phyloP scores from a whole-genome alignment of 2,888 invertebrate genomes.

The Drosophila algonquin region DNA sequence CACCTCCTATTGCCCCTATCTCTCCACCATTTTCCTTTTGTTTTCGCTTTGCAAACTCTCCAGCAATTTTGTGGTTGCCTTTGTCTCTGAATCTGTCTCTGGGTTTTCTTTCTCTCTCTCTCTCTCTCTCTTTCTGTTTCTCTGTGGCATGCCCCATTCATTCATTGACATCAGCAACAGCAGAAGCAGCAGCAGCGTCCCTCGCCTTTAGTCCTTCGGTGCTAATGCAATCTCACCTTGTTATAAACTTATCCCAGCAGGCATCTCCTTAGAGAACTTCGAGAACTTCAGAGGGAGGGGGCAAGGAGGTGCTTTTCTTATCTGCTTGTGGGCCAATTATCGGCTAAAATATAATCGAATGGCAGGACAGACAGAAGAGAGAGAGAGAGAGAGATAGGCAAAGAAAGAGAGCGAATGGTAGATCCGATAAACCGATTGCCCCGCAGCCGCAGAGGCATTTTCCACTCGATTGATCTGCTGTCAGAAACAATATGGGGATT shows the following conservation, averaged over 20 bases:
- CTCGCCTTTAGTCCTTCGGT: neutral
- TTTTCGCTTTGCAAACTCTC: conserved; percentile 42
- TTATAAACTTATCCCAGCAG: conserved; percentile 45
- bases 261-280: neutral
- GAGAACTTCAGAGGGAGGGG: neutral
- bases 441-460: conserved; percentile 26
- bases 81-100: conserved; percentile 29
- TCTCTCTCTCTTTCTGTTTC: conserved; percentile 1
- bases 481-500: conserved; percentile 41
- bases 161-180: conserved; percentile 31
- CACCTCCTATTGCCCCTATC: neutral
- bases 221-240: conserved; percentile 47
- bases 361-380: neutral
- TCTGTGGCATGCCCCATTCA: conserved; percentile 8
- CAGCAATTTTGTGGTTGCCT: conserved; percentile 43
- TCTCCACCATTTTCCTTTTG: conserved; percentile 25
- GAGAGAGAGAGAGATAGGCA: neutral
- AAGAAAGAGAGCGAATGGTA: neutral
- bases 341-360: conserved; percentile 39
- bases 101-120: neutral
- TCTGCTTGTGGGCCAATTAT: conserved; percentile 43
- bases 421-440: conserved; percentile 38
- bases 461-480: conserved; percentile 45
- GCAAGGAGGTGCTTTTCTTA: neutral
- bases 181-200: neutral